These are phyloP conservation scores for Gorsachius magnificus DNA, from an alignment of 2,797 vertebrate species.

Conservation along the genomic window DNA sequence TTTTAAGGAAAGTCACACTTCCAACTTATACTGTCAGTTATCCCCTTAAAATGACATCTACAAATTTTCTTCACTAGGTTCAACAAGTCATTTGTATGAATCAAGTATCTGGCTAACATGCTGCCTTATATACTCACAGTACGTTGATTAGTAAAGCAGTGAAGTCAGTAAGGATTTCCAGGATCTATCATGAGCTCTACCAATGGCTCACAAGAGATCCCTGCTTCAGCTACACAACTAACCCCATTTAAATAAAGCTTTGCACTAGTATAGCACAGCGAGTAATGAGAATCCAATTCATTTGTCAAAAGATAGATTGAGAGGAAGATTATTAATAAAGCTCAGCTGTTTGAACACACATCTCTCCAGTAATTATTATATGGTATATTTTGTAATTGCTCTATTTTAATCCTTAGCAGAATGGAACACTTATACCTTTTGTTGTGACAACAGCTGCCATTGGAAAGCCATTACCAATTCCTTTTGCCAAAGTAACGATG, in stretches of 20 bases:
- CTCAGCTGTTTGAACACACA: background rate
- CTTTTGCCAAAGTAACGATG: constrained; percentile 94
- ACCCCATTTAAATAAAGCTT: background rate
- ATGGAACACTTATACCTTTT: constrained; percentile 76
- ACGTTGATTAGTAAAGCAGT: background rate
- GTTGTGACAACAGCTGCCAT: constrained; percentile 94
- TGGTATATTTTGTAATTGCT: background rate
- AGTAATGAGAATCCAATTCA: background rate
- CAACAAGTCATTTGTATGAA: background rate
- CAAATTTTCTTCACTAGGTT: background rate
- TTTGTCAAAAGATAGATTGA: background rate
- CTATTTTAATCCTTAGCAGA: background rate
- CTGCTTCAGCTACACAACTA: background rate
- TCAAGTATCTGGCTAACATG: background rate
- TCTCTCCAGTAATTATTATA: background rate
- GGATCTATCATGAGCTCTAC: background rate
- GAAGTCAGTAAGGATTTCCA: background rate
- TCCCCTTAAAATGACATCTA: background rate
- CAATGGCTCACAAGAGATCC: background rate
- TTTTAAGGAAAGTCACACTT: background rate
- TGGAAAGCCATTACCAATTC: constrained; percentile 95
- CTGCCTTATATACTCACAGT: background rate
- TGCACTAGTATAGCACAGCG: background rate
- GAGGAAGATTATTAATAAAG: background rate
- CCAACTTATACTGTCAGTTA: background rate